Conservation (phyloP, 2,888 invertebrate genomes). For the Oligia strigilis region DNA sequence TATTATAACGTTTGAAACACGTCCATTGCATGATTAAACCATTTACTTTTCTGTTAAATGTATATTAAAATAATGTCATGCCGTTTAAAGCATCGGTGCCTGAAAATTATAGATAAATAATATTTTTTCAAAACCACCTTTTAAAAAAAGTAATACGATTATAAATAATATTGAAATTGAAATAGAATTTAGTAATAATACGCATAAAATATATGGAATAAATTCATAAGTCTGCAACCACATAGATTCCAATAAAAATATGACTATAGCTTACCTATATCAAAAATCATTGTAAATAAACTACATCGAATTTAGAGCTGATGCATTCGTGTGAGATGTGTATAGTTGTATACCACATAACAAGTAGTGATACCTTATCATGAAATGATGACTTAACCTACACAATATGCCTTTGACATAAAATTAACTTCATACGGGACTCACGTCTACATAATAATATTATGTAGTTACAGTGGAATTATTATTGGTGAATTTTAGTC, state of each 20-base stretch:
- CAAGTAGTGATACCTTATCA: constrained; percentile 38
- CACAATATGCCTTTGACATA: constrained; percentile 58
- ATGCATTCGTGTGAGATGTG: constrained; percentile 45
- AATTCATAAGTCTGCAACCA: constrained; percentile 65
- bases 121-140: constrained; percentile 85
- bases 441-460: constrained; percentile 44
- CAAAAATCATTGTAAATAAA: constrained; percentile 64
- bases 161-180: constrained; percentile 74
- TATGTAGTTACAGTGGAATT: constrained; percentile 52
- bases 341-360: constrained; percentile 29
- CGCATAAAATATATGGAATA: constrained; percentile 61
- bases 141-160: constrained; percentile 70
- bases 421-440: constrained; percentile 33
- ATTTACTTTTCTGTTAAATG: constrained; percentile 76
- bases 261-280: constrained; percentile 34
- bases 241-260: constrained; percentile 62
- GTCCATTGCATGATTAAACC: constrained; percentile 83
- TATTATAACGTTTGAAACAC: constrained; percentile 78
- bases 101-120: constrained; percentile 82
- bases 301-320: constrained; percentile 68
- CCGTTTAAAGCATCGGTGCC: constrained; percentile 85
- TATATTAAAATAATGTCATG: constrained; percentile 76
- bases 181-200: constrained; percentile 69
- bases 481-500: constrained; percentile 66
- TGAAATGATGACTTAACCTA: constrained; percentile 48